Base-by-base conservation (phyloP, 2,113 vertebrate genomes). In the Notothenia coriiceps region DNA sequence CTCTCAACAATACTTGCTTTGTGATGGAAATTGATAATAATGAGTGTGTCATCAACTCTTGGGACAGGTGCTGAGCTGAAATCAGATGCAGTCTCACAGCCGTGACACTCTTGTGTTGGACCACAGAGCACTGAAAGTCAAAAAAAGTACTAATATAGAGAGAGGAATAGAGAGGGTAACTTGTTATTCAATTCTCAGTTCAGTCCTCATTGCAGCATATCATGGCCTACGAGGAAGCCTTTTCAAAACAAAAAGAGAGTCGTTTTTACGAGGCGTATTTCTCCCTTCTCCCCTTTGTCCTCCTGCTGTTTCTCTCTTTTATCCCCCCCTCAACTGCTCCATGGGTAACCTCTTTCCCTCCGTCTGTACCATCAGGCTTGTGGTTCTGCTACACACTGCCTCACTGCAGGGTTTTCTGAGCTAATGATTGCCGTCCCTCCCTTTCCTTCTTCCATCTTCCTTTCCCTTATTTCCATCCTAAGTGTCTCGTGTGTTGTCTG, bases 391-490 rank as follows among this genome's bases (percentile, higher is more conserved):
- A 52, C 79, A 68, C 43, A 46, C 52, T 4, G 56, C 65, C 60
- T 87, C 89, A n/a, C 86, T 76, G 85, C 85, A 68, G 83, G 86
- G 69, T 65, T 86, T 89, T 86, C 79, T 29, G 46, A 86, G 71
- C 75, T 91, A 88, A 91, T 90, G 86, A 88, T 74, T 74, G 59
- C 64, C 0, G 6, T 54, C 63, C 61, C 59, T 71, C 65, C 40
- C 67, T 52, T 40, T 79, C 50, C 70, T 17, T 77, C 55, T 67
- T 57, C 57, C 20, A 49, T 33, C 77, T 74, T 56, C 20, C 63
- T 44, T 70, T 50, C 46, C 70, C 35, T 66, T 51, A 49, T 1
- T 49, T 57, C 46, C 14, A 29, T 20, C 80, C 33, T 79, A 43
- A 49, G 20, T 43, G 46, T 44, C 11, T 74, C 2, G n/a, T 70